A percentile compares a stretch with the other conserved stretches of the same genome.
phyloP scores from a whole-genome alignment of 2,797 vertebrate genomes.

The Gallinago solitaria region DNA sequence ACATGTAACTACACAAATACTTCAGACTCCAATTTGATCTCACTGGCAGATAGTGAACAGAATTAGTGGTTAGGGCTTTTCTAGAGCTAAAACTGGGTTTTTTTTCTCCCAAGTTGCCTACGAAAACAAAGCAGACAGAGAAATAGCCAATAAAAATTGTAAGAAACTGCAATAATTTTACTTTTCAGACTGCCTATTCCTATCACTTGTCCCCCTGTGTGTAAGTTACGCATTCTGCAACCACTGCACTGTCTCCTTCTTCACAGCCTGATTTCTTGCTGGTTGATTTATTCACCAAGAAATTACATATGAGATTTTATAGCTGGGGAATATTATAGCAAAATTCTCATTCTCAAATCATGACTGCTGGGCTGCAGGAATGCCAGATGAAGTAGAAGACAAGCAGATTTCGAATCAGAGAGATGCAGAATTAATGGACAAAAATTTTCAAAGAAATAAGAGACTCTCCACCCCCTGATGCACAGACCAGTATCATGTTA shows the following conservation, averaged over 20 bases:
- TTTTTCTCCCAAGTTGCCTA: background rate
- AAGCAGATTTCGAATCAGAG: background rate
- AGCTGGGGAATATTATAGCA: background rate
- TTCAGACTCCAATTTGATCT: background rate
- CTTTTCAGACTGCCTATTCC: background rate
- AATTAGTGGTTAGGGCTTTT: background rate
- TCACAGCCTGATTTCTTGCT: background rate
- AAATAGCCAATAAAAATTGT: background rate
- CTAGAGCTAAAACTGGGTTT: background rate
- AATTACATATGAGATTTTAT: background rate
- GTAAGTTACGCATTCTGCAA: background rate
- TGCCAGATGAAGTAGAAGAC: background rate
- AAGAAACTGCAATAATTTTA: background rate
- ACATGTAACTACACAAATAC: background rate
- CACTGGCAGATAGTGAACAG: background rate
- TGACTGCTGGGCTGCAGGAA: background rate
- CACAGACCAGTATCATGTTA: fast-evolving
- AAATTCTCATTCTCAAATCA: background rate
- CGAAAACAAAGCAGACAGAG: background rate
- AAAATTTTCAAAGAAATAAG: background rate
- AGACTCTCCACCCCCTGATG: background rate
- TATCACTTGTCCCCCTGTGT: background rate
- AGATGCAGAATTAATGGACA: background rate
- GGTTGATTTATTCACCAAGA: background rate
- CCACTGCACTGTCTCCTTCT: background rate